Evolutionary conservation across 2,888 invertebrate genomes (phyloP).

Genomic region (Barypeithes pellucidus): DNA sequence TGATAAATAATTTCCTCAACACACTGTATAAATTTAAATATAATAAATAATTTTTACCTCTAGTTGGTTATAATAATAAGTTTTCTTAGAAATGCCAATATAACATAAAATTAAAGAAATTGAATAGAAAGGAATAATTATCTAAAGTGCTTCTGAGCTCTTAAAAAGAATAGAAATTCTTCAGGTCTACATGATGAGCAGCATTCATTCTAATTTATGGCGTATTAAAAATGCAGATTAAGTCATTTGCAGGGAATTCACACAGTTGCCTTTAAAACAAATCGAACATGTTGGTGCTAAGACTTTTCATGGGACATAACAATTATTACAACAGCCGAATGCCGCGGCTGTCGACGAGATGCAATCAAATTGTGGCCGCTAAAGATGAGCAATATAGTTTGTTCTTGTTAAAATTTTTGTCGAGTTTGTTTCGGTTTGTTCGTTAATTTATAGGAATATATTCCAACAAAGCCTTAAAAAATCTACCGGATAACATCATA

Average conservation of each 20-base stretch:
- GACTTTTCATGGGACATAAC: conserved; percentile 66
- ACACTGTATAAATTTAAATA: too few species aligned
- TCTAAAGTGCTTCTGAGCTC: conserved; percentile 46
- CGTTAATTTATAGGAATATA: too few species aligned
- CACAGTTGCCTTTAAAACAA: conserved; percentile 63
- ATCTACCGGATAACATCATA: too few species aligned
- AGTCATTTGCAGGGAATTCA: conserved; percentile 66
- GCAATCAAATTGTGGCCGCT: conserved; percentile 58
- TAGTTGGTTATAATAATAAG: not conserved
- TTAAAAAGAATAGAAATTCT: conserved; percentile 49
- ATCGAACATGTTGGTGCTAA: conserved; percentile 64
- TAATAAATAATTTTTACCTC: too few species aligned
- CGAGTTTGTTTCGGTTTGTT: too few species aligned
- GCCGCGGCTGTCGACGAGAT: conserved; percentile 55
- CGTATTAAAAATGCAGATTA: conserved; percentile 62
- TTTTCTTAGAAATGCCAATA: conserved; percentile 33
- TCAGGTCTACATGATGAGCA: conserved; percentile 36
- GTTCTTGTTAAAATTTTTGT: not conserved
- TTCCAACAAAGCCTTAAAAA: too few species aligned
- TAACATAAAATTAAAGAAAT: conserved; percentile 33
- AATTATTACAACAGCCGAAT: conserved; percentile 64
- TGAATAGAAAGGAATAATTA: conserved; percentile 43
- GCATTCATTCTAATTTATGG: conserved; percentile 50
- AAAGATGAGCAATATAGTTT: conserved; percentile 52
- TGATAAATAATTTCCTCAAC: too few species aligned